A percentile compares a stretch with the other conserved stretches of the same genome.
phyloP scores from a whole-genome alignment of 2,797 vertebrate genomes.

The Propithecus deckenii region DNA sequence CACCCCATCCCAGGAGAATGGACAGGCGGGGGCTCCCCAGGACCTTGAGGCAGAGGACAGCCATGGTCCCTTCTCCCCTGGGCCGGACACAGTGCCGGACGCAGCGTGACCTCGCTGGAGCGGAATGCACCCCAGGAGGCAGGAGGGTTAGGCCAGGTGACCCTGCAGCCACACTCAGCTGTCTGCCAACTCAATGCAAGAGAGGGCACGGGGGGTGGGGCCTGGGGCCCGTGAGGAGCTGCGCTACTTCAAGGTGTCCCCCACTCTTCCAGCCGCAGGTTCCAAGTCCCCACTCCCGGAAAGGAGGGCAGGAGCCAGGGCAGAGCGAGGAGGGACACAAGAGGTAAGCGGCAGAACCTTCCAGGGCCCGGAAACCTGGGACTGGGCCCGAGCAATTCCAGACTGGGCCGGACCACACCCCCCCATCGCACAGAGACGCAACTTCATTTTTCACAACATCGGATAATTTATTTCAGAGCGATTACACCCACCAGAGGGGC shows the following conservation, averaged over 20 bases:
- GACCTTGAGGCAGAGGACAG: not conserved
- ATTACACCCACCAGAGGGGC: constrained; percentile 74
- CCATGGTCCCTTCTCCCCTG: not conserved
- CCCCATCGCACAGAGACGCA: not conserved
- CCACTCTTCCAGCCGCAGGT: accelerated
- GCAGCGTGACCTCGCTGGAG: not conserved
- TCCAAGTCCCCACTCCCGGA: not conserved
- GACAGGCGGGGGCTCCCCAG: accelerated
- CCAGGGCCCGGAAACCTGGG: accelerated
- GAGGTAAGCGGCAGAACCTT: not conserved
- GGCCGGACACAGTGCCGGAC: not conserved
- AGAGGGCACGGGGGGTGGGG: not conserved
- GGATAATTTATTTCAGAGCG: constrained; percentile 80
- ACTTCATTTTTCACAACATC: constrained; percentile 42
- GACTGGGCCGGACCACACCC: not conserved
- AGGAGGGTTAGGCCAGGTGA: too few species aligned
- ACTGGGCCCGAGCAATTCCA: not conserved
- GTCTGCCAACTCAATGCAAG: too few species aligned
- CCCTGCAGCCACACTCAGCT: not conserved
- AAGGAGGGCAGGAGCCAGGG: not conserved
- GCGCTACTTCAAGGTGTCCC: not conserved
- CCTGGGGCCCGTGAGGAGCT: not conserved
- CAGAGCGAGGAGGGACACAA: accelerated
- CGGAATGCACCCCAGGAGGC: not conserved
- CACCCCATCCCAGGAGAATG: accelerated